Base-by-base conservation (phyloP, 1,140 invertebrate species). In the Cydia fagiglandana region DNA sequence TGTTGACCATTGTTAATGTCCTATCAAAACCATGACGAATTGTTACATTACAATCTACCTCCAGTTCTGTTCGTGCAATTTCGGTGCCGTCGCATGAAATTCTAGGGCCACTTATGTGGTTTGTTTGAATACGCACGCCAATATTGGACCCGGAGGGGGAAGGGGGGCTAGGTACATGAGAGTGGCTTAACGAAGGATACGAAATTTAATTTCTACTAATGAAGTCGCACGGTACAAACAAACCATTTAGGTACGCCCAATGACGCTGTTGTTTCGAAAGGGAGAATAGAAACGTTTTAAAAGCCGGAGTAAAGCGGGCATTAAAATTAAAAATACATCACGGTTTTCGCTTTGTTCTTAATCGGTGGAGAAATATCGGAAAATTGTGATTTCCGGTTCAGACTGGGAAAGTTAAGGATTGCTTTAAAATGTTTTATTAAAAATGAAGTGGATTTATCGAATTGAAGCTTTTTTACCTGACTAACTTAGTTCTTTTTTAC, bases 201-300 rank as follows among this genome's bases (percentile, higher is more conserved):
- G 73, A 78, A 81, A 81, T 85, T 82, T 81, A 74, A 82, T 83
- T 81, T 79, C 73, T 79, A 74, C 78, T 83, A 83, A 85, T 85
- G 79, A 85, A 83, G 81, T 81, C 77, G 78, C 75, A 15, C 53
- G 10, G 15, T 12, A 64, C 77, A 78, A 77, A 82, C 77, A 79
- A 80, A 83, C 61, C 75, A 56, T 77, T 81, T 81, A 74, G 2
- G 30, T 30, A 6, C 76, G 73, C 75, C 61, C 78, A 78, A 80
- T 78, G 79, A 83, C 77, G 78, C 77, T 75, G 77, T 80, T 83
- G 77, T 82, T 80, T 79, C 56, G 20, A 79, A 78, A 91, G 87
- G 47, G 90, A 80, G 94, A 93, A 83, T 92, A 82, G 41, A 92
- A 87, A 84, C 93, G 93, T 79, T 93, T 93, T 77, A 93, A 92